Conservation (phyloP, 2,113 vertebrate genomes). For the Rhynchopsitta pachyrhyncha region DNA sequence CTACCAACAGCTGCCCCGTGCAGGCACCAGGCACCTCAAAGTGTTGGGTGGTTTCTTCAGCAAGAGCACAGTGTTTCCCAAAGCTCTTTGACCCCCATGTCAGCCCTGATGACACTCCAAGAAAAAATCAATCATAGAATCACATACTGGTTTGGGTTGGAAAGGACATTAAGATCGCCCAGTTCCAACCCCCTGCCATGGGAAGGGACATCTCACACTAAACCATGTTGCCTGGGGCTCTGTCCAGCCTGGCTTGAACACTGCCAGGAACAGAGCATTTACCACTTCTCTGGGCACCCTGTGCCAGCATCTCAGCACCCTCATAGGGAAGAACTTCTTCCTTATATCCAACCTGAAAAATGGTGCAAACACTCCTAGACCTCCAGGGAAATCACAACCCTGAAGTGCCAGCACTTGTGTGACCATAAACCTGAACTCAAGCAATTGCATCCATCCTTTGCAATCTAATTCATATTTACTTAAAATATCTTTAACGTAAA, state of each 20-base stretch:
- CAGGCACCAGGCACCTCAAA: not conserved
- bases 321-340: not conserved
- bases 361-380: accelerated
- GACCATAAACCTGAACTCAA: not conserved
- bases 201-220: not conserved
- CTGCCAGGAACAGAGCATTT: not conserved
- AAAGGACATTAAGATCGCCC: not conserved
- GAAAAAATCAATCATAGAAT: not conserved
- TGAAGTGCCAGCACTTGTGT: accelerated
- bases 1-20: not conserved
- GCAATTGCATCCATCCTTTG: not conserved
- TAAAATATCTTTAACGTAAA: not conserved
- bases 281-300: not conserved
- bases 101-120: not conserved
- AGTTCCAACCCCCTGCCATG: not conserved
- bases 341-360: not conserved
- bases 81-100: not conserved
- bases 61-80: not conserved
- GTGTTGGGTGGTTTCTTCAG: not conserved
- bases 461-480: not conserved
- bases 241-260: not conserved
- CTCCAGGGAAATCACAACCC: not conserved
- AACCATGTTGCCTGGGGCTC: not conserved
- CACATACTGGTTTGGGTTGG: not conserved
- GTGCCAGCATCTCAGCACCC: not conserved